Conservation (phyloP, 2,113 vertebrate species). For the Entomyzon cyanotis region DNA sequence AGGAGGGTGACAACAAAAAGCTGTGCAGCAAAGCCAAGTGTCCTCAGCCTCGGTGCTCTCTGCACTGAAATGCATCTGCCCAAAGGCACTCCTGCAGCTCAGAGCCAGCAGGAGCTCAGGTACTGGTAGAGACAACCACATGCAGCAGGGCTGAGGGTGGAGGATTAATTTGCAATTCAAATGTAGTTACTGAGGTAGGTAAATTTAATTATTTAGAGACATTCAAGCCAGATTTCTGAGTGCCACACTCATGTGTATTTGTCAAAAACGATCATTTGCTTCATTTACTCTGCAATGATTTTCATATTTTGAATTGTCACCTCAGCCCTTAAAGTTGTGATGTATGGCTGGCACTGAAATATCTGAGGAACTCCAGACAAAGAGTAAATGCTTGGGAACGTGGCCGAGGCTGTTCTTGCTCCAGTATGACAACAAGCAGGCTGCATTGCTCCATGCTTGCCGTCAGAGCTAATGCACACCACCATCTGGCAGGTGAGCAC, state of each 20-base stretch:
- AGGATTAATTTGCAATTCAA: constrained; percentile 62
- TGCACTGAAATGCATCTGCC: neutral
- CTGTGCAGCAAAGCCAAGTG: neutral
- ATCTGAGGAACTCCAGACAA: constrained; percentile 43
- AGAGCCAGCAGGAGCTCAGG: neutral
- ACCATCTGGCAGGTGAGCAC: neutral
- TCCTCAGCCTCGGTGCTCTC: neutral
- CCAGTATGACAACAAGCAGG: neutral
- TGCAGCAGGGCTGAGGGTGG: neutral
- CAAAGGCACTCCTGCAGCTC: neutral
- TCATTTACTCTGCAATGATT: constrained; percentile 62
- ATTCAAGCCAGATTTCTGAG: constrained; percentile 61
- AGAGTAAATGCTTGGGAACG: constrained; percentile 21
- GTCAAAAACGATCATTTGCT: constrained; percentile 67
- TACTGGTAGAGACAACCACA: neutral
- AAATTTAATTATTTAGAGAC: constrained; percentile 70
- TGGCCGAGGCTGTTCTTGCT: constrained; percentile 14
- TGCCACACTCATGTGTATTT: constrained; percentile 59
- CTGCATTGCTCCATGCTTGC: constrained; percentile 1
- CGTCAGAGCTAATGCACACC: neutral
- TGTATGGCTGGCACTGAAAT: constrained; percentile 53
- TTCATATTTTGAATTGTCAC: constrained; percentile 46
- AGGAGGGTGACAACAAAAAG: accelerated
- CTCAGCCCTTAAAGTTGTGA: constrained; percentile 44
- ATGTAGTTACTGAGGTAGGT: constrained; percentile 61